These are phyloP conservation scores for Peromyscus leucopus DNA, from an alignment of 2,113 vertebrate genomes.

Conservation along the genomic window DNA sequence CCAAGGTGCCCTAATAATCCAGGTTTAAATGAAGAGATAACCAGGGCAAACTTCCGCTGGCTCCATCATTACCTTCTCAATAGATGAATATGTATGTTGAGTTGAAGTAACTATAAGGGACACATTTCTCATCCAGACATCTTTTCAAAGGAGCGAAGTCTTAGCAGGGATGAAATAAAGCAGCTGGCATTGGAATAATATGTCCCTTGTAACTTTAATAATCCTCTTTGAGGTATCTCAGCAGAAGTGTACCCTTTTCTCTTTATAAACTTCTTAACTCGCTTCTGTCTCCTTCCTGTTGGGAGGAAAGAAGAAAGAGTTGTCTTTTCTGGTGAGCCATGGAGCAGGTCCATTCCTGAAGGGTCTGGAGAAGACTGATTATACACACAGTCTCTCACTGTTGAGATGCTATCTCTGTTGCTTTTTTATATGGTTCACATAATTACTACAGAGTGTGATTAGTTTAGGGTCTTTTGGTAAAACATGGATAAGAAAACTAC, in stretches of 20 bases:
- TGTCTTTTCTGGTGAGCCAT: conserved; percentile 1
- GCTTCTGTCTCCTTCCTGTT: neutral
- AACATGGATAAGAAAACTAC: conserved; percentile 4
- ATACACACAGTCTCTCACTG: neutral
- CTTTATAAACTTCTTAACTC: conserved; percentile 10
- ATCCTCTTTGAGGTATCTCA: neutral
- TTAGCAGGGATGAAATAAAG: conserved; percentile 43
- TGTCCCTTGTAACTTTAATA: neutral
- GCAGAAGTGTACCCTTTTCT: conserved; percentile 8
- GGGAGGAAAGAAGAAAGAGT: neutral
- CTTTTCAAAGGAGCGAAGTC: neutral
- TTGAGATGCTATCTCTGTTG: neutral
- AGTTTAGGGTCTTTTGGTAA: conserved; percentile 11
- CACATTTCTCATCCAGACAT: neutral
- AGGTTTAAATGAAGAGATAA: conserved; percentile 22
- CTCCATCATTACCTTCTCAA: neutral
- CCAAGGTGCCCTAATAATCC: neutral
- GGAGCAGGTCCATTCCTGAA: neutral
- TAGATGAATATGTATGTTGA: conserved; percentile 6
- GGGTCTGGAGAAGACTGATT: neutral
- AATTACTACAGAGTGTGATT: neutral
- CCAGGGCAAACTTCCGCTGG: neutral
- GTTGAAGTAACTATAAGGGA: neutral
- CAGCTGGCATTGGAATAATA: conserved; percentile 15
- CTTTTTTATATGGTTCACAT: neutral